Conservation (phyloP, 2,888 invertebrate species). For the Mellilla xanthometata region DNA sequence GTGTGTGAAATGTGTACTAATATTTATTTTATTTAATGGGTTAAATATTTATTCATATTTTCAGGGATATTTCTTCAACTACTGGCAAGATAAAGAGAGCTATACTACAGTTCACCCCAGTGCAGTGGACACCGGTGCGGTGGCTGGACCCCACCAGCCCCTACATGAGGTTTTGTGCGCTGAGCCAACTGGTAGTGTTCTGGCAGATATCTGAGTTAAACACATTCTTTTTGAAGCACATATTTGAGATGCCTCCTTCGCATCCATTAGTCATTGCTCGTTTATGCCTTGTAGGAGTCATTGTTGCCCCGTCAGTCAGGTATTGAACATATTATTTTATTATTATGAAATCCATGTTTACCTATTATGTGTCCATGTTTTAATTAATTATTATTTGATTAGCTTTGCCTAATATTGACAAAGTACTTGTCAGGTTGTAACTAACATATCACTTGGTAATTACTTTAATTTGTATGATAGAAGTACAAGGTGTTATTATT, state of each 20-base stretch:
- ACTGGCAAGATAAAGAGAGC: slow-evolving; percentile 98
- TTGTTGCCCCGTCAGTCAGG: slow-evolving; percentile 98
- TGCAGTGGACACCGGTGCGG: slow-evolving; percentile 97
- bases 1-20: no score
- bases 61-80: slow-evolving; percentile 96
- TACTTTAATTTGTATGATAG: no score
- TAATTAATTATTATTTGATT: not conserved
- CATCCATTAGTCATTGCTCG: slow-evolving; percentile 96
- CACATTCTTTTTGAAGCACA: slow-evolving; percentile 99
- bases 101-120: slow-evolving; percentile 98
- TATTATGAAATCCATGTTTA: no score
- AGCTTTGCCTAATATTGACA: slow-evolving; percentile 1
- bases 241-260: slow-evolving; percentile 98
- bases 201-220: slow-evolving; percentile 99
- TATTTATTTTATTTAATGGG: no score
- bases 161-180: slow-evolving; percentile 96
- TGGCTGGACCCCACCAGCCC: slow-evolving; percentile 99
- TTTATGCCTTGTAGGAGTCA: slow-evolving; percentile 94
- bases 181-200: slow-evolving; percentile 97
- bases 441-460: no score
- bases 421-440: no score
- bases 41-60: no score
- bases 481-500: not conserved
- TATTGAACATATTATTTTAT: slow-evolving; percentile 48
- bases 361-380: no score